A percentile compares a stretch with the other conserved stretches of the same genome.
Evolutionary conservation across 2,113 vertebrate species (phyloP).

Genomic region (Pao palembangensis): DNA sequence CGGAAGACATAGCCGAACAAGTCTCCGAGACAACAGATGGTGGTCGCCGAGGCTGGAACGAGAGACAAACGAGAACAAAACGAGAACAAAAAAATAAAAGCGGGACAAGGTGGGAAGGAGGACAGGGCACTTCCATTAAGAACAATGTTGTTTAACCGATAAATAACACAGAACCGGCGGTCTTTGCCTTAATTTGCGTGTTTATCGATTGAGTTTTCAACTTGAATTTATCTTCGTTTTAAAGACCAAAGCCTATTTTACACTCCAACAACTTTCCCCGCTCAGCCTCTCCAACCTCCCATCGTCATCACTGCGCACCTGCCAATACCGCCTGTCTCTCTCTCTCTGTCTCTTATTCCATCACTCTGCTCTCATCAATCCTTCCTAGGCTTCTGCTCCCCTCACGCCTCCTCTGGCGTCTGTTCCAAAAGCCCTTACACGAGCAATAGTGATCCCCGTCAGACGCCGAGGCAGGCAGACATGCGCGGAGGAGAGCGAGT

Average conservation of each 20-base stretch:
- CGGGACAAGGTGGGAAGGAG: constrained; percentile 18
- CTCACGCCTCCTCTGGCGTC: constrained; percentile 33
- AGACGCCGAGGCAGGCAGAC: constrained; percentile 35
- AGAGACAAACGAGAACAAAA: constrained; percentile 5
- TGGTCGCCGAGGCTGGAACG: constrained; percentile 2
- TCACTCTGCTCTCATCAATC: constrained; percentile 46
- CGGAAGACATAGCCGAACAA: constrained; percentile 33
- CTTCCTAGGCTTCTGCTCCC: constrained; percentile 23
- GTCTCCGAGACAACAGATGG: constrained; percentile 40
- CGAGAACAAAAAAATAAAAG: constrained; percentile 10
- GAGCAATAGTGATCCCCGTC: constrained; percentile 54
- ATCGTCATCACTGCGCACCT: constrained; percentile 28
- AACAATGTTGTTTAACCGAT: constrained; percentile 53
- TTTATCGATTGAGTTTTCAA: constrained; percentile 60
- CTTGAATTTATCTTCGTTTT: constrained; percentile 47
- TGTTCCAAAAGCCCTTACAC: constrained; percentile 60
- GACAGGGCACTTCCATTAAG: constrained; percentile 40
- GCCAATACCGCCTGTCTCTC: constrained; percentile 35
- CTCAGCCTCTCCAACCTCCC: constrained; percentile 21
- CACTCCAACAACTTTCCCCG: constrained; percentile 34
- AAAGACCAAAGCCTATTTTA: constrained; percentile 39
- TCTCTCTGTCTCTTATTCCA: constrained; percentile 37
- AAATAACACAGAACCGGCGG: constrained; percentile 30
- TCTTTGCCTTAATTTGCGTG: constrained; percentile 61
- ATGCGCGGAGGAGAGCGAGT: constrained; percentile 43